Evolutionary conservation across 2,888 invertebrate genomes (phyloP), one percentile per base, ranked within the genome.

Genomic region (Reticulitermes lucifugus): DNA sequence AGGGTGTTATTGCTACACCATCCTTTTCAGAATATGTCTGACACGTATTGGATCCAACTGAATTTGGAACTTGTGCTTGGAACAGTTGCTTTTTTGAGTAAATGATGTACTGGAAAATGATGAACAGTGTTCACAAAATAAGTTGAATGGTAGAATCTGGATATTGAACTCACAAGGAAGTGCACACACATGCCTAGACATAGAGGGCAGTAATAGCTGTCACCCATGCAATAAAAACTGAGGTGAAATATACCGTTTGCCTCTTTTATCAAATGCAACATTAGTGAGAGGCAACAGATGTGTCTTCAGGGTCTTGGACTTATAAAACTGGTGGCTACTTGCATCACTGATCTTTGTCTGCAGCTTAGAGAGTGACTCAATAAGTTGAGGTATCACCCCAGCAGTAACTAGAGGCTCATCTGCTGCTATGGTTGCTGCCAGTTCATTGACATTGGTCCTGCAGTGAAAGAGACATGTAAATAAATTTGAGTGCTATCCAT

Each of bases 271-370:
- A 88, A 96, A 94, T 70, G 94, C 93, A 43, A 95, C 94, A 88
- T 95, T 95, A 9, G 96, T 96, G 60, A 96, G 90, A 2, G 96
- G 96, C 87, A 95, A 90, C 25, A 95, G 92, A 89, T 96, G 96
- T 0, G 94, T 93, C 89, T 93, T 92, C 87, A 95, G 90, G 0
- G 93, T 93, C 90, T 94, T 94, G 91, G 94, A 94, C 88, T 94
- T 93, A 90, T 94, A 94, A 90, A 94, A 95, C 88, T 93, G 92
- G 89, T 94, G 94, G 59, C 93, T 93, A 4, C 92, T 92, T 86
- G 93, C 92, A 87, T 94, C 94, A 88, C 93, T 93, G 86, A 94
- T 92, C 89, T 94, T 94, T 85, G 92, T 92, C 90, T 94, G 94
- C 86, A 96, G 90, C 87, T 93, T 94, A 83, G 91, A 91, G 86